Conservation (phyloP, 2,888 invertebrate genomes). For the Rotaria macrura region DNA sequence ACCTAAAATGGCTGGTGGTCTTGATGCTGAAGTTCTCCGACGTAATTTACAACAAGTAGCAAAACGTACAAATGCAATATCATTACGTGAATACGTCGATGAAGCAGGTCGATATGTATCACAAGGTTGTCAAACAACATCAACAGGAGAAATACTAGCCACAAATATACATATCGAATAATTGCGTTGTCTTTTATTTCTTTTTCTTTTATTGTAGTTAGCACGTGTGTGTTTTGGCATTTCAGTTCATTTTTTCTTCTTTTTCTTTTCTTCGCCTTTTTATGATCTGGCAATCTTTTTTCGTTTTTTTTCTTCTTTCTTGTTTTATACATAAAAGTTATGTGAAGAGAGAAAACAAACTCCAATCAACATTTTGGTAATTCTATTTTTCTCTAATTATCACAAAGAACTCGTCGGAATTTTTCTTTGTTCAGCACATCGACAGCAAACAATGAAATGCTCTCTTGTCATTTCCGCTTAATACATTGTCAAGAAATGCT, state of each 20-base stretch:
- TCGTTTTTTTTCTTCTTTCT: not conserved
- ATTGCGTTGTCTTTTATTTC: not conserved
- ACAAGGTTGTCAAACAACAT: conserved; percentile 33
- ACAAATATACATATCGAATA: conserved; percentile 34
- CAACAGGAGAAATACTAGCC: conserved; percentile 31
- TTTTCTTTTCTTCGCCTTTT: not conserved
- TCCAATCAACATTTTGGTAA: not conserved
- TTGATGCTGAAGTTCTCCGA: not conserved
- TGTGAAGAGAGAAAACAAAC: not conserved
- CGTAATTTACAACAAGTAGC: conserved; percentile 15
- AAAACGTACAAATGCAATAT: conserved; percentile 29
- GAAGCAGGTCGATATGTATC: conserved; percentile 23
- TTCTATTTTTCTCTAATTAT: not conserved
- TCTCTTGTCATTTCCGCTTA: not conserved
- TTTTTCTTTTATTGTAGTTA: not conserved
- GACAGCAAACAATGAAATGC: not conserved
- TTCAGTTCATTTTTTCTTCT: not conserved
- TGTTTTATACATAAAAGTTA: not conserved
- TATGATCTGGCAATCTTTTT: conserved; percentile 3
- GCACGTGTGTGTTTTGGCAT: not conserved
- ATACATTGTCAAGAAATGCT: not conserved
- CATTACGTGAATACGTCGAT: conserved; percentile 18
- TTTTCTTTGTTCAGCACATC: too few species aligned
- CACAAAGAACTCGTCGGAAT: not conserved
- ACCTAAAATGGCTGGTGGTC: conserved; percentile 28